Percentiles rank a stretch among this genome's conserved stretches.
phyloP scores from a whole-genome alignment of 2,888 invertebrate species.

The Eumacrocentrus americanus region DNA sequence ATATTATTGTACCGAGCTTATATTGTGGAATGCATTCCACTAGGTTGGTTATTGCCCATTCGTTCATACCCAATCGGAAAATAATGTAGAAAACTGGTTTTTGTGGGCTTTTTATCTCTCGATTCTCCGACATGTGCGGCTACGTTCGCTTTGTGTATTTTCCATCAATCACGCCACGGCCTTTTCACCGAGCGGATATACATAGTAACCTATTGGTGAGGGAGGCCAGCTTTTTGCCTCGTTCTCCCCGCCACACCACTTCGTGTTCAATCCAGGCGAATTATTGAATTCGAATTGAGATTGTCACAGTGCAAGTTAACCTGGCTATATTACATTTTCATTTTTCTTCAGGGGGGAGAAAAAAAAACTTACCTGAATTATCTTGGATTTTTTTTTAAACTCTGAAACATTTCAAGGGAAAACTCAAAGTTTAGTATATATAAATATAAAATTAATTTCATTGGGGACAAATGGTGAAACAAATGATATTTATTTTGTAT shows the following conservation, averaged over 20 bases:
- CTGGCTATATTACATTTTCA: not conserved
- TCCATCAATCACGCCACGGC: constrained; percentile 58
- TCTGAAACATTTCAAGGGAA: no score
- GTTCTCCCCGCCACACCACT: constrained; percentile 23
- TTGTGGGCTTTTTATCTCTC: constrained; percentile 28
- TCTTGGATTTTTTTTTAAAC: no score
- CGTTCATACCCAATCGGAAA: constrained; percentile 41
- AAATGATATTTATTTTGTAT: constrained; percentile 57
- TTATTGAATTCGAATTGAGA: constrained; percentile 52
- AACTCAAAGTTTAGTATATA: no score
- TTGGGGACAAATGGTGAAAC: constrained; percentile 43
- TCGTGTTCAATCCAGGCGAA: constrained; percentile 53
- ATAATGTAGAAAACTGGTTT: constrained; percentile 51
- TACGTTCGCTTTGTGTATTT: constrained; percentile 50
- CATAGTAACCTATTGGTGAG: constrained; percentile 1
- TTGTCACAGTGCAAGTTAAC: constrained; percentile 9
- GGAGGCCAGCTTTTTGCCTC: constrained; percentile 39
- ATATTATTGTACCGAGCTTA: constrained; percentile 4
- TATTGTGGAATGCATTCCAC: constrained; percentile 5
- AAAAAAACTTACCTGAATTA: no score
- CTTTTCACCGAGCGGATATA: constrained; percentile 53
- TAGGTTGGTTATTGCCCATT: constrained; percentile 44
- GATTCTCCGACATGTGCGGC: constrained; percentile 45
- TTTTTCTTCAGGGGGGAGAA: not conserved
- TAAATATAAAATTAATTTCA: not conserved